Conservation (phyloP, 2,113 vertebrate species). For the Carettochelys insculpta region DNA sequence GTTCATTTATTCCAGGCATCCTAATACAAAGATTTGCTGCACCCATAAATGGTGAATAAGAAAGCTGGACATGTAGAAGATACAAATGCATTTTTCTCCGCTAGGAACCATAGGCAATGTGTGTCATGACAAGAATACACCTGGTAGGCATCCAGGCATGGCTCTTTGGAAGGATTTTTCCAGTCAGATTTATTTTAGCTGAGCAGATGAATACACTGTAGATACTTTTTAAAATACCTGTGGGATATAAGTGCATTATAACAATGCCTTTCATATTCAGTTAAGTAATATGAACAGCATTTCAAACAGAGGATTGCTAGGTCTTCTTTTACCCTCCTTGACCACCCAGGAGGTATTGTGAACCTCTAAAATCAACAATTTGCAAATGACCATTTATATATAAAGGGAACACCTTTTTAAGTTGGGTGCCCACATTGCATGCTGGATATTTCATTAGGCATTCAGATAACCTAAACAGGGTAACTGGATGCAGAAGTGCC, state of each 20-base stretch:
- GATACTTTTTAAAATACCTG: background rate
- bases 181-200: background rate
- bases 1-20: conserved; percentile 37
- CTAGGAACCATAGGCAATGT: background rate
- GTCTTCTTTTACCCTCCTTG: background rate
- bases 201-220: background rate
- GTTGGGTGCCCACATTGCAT: background rate
- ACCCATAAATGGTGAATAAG: conserved; percentile 16
- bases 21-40: conserved; percentile 39
- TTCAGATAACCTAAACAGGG: background rate
- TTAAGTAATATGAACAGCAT: background rate
- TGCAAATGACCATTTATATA: fast-evolving
- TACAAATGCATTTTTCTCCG: background rate
- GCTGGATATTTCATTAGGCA: background rate
- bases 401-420: fast-evolving
- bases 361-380: background rate
- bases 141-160: conserved; percentile 8
- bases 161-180: background rate
- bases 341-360: background rate
- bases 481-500: background rate
- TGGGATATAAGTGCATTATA: background rate
- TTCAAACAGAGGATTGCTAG: background rate
- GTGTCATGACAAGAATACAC: conserved; percentile 52
- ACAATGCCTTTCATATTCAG: background rate
- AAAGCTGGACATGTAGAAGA: conserved; percentile 37